Evolutionary conservation across 2,797 vertebrate genomes (phyloP), one percentile per base, ranked within the genome.

Genomic region (Pseudochirops corinnae): DNA sequence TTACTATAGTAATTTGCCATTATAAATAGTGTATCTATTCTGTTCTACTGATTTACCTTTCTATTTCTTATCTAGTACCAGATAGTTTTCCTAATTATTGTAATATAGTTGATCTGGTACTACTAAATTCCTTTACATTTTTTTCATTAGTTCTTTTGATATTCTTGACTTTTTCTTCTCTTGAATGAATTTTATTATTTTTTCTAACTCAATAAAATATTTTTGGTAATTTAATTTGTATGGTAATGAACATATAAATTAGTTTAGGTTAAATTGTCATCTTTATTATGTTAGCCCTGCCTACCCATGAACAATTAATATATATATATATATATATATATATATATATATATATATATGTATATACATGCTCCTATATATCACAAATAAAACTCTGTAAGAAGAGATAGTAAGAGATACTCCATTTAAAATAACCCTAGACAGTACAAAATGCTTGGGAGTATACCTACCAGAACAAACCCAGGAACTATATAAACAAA

Each of bases 331-430:
- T 60, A 55, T 33, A 16, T 33, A 33, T 62, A 4, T 62, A 13
- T 1, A 1, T 26, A 14, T 33, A 5, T 28, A 14, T n/a, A 1
- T n/a, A 1, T 67, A 0, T 67, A 0, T 67, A 2, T 67, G 2
- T 67, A 18, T 67, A 1, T 18, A n/a, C 6, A 67, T 67, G 14
- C n/a, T 67, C 62, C 62, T 74, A 74, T 74, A 74, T 74, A 39
- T 74, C 33, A 39, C 14, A 67, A 67, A n/a, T 1, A n/a, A 67
- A 67, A 67, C 14, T 67, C 33, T 67, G 1, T 29, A 67, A 18
- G 33, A 67, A 67, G 62, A 67, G 62, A 67, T 67, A 67, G 14
- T 67, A n/a, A 67, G 33, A 67, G 31, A 67, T 16, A n/a, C 10
- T 60, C 9, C 28, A 31, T 67, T 67, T 6, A 67, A 67, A 67